Conservation (phyloP, 2,113 vertebrate genomes). For the Pyrgilauda ruficollis region DNA sequence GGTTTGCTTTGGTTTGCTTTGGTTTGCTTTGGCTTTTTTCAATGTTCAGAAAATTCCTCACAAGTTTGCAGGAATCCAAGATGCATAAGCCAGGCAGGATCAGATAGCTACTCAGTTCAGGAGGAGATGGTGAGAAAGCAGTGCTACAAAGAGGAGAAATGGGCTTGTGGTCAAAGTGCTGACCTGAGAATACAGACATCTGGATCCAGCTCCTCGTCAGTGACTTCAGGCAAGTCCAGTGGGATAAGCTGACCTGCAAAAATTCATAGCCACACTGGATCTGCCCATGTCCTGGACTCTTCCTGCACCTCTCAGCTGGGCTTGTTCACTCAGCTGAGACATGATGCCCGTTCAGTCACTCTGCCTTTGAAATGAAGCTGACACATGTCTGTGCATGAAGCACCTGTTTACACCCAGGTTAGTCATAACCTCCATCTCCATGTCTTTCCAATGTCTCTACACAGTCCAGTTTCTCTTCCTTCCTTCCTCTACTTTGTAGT, state of each 20-base stretch:
- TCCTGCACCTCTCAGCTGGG: background rate
- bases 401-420: background rate
- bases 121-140: background rate
- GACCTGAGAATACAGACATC: background rate
- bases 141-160: background rate
- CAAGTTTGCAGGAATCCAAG: background rate
- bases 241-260: background rate
- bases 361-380: background rate
- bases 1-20: background rate
- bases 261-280: background rate
- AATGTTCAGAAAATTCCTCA: background rate
- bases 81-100: background rate
- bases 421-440: background rate
- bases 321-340: background rate
- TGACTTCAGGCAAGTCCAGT: background rate
- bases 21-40: background rate
- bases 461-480: background rate
- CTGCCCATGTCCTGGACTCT: background rate
- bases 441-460: background rate
- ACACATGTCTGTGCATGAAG: background rate
- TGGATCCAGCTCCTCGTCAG: background rate
- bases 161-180: background rate
- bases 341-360: background rate
- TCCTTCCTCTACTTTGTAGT: background rate
- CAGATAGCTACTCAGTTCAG: background rate